phyloP scores from a whole-genome alignment of 2,888 invertebrate species.

The Leucophenga montana region DNA sequence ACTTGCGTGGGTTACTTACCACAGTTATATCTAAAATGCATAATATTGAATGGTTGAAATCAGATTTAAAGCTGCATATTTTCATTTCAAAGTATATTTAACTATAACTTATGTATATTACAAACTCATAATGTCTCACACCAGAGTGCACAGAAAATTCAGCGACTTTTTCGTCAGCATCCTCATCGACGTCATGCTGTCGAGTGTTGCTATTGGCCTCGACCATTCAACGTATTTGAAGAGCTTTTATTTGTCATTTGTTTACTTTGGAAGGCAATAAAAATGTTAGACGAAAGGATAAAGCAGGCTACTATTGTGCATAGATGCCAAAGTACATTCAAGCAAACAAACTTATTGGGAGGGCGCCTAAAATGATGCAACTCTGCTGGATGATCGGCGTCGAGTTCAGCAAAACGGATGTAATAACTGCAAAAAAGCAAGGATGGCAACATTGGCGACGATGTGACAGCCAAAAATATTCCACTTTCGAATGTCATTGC shows the following conservation, averaged over 20 bases:
- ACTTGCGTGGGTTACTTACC: too few relatives aligned
- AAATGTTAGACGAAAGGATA: constrained; percentile 53
- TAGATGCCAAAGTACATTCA: too few relatives aligned
- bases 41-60: too few relatives aligned
- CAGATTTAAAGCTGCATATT: not conserved
- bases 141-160: not conserved
- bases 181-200: too few relatives aligned
- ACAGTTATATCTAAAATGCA: too few relatives aligned
- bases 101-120: not conserved
- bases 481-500: too few relatives aligned
- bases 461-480: too few relatives aligned
- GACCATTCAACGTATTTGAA: constrained; percentile 20
- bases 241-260: constrained; percentile 49
- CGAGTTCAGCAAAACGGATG: constrained; percentile 32
- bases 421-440: constrained; percentile 29
- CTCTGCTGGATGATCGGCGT: too few relatives aligned
- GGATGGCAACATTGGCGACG: not conserved
- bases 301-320: constrained; percentile 34
- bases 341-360: constrained; percentile 21
- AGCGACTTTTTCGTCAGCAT: not conserved
- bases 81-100: not conserved
- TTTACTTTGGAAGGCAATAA: constrained; percentile 53
- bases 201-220: too few relatives aligned
- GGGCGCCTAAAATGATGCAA: not conserved
- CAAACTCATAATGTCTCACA: not conserved